Conservation (phyloP, 2,888 invertebrate species). For the Drosophila eohydei region DNA sequence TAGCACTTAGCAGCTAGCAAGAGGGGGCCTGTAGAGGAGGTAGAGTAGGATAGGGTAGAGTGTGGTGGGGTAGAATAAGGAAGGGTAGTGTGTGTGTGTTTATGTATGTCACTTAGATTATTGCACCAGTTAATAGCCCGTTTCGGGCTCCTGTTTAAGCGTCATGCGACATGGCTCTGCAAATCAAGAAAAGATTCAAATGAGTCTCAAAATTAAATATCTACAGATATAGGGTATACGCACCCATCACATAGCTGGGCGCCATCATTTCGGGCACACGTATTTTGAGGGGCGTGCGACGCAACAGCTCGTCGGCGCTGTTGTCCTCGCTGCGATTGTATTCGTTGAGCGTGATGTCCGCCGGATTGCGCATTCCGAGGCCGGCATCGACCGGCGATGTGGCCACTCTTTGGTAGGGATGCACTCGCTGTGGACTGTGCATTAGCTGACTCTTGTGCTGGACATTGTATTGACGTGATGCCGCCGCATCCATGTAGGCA, state of each 20-base stretch:
- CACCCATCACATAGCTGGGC: conserved; percentile 71
- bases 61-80: background rate
- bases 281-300: conserved; percentile 82
- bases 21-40: conserved; percentile 48
- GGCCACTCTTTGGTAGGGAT: conserved; percentile 71
- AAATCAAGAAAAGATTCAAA: background rate
- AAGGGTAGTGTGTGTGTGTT: conserved; percentile 3
- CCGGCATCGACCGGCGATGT: conserved; percentile 58
- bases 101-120: conserved; percentile 31
- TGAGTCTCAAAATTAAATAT: background rate
- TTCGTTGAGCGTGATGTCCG: conserved; percentile 84
- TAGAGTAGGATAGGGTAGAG: conserved; percentile 13
- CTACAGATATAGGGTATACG: conserved; percentile 20
- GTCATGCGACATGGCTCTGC: conserved; percentile 83
- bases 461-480: conserved; percentile 31
- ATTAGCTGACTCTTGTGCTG: conserved; percentile 62
- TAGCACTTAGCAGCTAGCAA: conserved; percentile 63
- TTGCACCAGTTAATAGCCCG: conserved; percentile 81
- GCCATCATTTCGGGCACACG: conserved; percentile 74
- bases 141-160: conserved; percentile 85
- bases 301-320: conserved; percentile 79
- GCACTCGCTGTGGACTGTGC: conserved; percentile 67
- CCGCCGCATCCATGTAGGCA: conserved; percentile 38
- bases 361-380: conserved; percentile 78
- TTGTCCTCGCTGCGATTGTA: conserved; percentile 82